Evolutionary conservation across 1,140 invertebrate genomes (phyloP), one percentile per base, ranked within the genome.

Genomic region (Pogonomyrmex barbatus): DNA sequence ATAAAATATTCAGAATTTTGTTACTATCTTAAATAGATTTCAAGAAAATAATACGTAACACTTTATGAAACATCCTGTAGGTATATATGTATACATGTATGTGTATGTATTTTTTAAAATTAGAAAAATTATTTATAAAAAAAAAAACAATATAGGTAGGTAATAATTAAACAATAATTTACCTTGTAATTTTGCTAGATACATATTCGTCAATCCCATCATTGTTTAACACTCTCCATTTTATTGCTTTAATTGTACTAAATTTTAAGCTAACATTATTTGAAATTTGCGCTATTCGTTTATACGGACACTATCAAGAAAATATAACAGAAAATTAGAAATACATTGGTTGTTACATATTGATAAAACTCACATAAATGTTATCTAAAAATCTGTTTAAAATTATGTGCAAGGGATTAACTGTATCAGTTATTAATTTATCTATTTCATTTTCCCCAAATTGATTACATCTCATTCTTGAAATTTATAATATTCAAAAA

Each of bases 271-370:
- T 92, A 33, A 71, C 42, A 39, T 86, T 56, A 9, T 71, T 36
- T 10, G 71, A 33, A n/a, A 93, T 87, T 78, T 82, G 86, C 79
- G 93, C 93, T 65, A 94, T 89, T 91, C 93, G 94, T 14, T 89
- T 94, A 62, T 94, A 96, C 0, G 96, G 95, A 83, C 96, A 96
- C 95, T 95, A 68, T 36, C 39, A 65, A 8, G 86, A 90, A 39
- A 73, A 1, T 54, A 9, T 33, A 45, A 36, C 12, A 47, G 5
- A 68, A 50, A 68, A n/a, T 81, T 81, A 39, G 2, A 71, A 82
- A 79, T 79, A 30, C 42, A 50, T 56, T 17, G 8, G 2, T 68
- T 9, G 30, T 30, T 33, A 63, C 47, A 10, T 4, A 8, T 5
- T 68, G 1, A 5, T 14, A 30, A 2, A 71, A 39, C 8, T 68